Evolutionary conservation across 2,113 vertebrate species (phyloP).

Genomic region (Callospermophilus lateralis): DNA sequence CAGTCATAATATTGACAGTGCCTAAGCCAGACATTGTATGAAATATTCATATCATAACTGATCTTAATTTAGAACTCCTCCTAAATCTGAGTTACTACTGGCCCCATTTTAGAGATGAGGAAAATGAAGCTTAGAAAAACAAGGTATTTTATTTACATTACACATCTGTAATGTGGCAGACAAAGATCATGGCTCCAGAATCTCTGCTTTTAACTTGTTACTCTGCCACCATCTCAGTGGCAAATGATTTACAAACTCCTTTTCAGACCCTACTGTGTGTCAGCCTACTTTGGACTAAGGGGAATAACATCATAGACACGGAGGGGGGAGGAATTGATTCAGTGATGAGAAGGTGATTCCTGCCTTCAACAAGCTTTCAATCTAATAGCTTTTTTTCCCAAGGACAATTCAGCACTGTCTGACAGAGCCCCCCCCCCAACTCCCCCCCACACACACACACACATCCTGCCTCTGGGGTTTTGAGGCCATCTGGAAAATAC

Average conservation of each 20-base stretch:
- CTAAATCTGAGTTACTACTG: neutral
- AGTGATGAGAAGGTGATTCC: neutral
- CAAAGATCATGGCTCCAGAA: neutral
- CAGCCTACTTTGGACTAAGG: neutral
- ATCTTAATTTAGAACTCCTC: neutral
- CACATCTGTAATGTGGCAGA: neutral
- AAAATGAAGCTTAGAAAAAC: neutral
- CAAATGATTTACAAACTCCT: neutral
- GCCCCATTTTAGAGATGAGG: slow-evolving; percentile 68
- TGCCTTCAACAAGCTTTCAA: slow-evolving; percentile 80
- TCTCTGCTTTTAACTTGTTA: neutral
- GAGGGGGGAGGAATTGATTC: neutral
- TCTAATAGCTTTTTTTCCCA: slow-evolving; percentile 27
- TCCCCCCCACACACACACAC: neutral
- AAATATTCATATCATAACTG: neutral
- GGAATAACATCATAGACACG: no score
- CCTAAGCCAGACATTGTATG: neutral
- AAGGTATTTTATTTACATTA: neutral
- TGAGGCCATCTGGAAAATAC: slow-evolving; percentile 33
- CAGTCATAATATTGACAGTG: neutral
- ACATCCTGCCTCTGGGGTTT: neutral
- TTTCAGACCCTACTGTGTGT: neutral
- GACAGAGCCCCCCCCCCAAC: neutral
- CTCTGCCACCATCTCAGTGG: neutral
- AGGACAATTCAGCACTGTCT: neutral